Base-by-base conservation (phyloP, 2,888 invertebrate genomes). In the Eupithecia vulgata region DNA sequence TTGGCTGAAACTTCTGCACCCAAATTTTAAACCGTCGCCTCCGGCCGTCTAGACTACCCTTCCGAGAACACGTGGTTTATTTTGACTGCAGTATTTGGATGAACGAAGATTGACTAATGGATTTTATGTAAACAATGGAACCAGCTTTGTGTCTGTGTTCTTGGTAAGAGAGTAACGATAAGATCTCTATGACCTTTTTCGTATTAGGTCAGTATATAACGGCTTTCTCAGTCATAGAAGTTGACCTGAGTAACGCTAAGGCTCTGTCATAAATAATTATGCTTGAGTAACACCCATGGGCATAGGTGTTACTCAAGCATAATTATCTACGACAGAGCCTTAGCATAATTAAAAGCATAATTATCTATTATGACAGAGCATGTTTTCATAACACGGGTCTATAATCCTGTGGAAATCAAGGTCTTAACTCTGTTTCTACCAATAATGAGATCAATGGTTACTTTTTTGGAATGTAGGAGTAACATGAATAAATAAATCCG, bases 11-110 rank as follows among this genome's bases (percentile, higher is more conserved):
- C 6, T 8, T n/a, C 17, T 30, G 71, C 71, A 59, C 2, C 42
- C 25, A 42, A 52, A 57, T 57, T 57, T 66, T 66, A 70, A 52
- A 34, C 61, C 13, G 64, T 52, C 30, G 30, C 30, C 25, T 30
- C 1, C 25, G 57, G 62, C 15, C 17, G 61, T 69, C 72, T 66
- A 73, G 65, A 70, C 69, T 25, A 25, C 13, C 57, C 57, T 74
- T 68, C 74, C 61, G 13, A 45, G 74, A 74, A 74, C 65, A 1
- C 30, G 37, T 62, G 25, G 74, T 74, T 74, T 74, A 59, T 74
- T 71, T 70, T 64, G 59, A 65, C 61, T 68, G 45, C 10, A 52
- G 21, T 45, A 40, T 67, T 67, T 70, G 68, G 37, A 52, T 37
- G 66, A 66, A 6, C 34, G 40, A 59, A 21, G 62, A 64, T 35